A percentile compares a stretch with the other conserved stretches of the same genome.
phyloP scores from a whole-genome alignment of 2,113 vertebrate species.

The Pelobates fuscus region DNA sequence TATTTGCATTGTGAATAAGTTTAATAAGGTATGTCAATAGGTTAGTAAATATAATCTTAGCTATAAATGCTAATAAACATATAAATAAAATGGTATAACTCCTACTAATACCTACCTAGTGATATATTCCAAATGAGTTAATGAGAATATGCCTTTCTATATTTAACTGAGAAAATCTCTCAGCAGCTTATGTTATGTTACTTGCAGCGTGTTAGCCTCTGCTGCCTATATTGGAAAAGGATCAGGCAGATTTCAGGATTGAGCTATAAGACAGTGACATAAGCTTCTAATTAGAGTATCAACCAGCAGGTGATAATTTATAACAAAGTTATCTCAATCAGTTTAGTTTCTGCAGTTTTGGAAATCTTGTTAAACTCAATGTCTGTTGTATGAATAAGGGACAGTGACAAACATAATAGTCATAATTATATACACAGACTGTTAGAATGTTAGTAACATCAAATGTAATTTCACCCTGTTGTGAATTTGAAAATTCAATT shows the following conservation, averaged over 20 bases:
- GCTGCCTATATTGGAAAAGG: background rate
- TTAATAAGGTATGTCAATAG: too few species aligned
- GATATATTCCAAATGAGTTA: conserved; percentile 21
- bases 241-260: conserved; percentile 3
- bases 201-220: conserved; percentile 21
- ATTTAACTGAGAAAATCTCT: conserved; percentile 4
- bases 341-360: conserved; percentile 2
- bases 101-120: conserved; percentile 20
- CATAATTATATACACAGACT: conserved; percentile 8
- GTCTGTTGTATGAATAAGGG: conserved; percentile 12
- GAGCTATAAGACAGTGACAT: conserved; percentile 32
- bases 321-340: conserved; percentile 18
- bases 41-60: too few species aligned
- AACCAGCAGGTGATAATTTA: conserved; percentile 38
- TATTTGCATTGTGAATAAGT: too few species aligned
- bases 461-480: background rate
- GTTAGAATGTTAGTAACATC: background rate
- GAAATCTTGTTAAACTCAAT: conserved; percentile 27
- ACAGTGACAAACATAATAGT: conserved; percentile 15
- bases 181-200: conserved; percentile 29
- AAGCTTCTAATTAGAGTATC: conserved; percentile 31
- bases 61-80: too few species aligned
- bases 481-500: background rate
- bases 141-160: background rate
- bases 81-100: too few species aligned